A percentile compares a stretch with the other conserved stretches of the same genome.
Conservation (phyloP, 2,797 vertebrate genomes). For the Agapornis canus region DNA sequence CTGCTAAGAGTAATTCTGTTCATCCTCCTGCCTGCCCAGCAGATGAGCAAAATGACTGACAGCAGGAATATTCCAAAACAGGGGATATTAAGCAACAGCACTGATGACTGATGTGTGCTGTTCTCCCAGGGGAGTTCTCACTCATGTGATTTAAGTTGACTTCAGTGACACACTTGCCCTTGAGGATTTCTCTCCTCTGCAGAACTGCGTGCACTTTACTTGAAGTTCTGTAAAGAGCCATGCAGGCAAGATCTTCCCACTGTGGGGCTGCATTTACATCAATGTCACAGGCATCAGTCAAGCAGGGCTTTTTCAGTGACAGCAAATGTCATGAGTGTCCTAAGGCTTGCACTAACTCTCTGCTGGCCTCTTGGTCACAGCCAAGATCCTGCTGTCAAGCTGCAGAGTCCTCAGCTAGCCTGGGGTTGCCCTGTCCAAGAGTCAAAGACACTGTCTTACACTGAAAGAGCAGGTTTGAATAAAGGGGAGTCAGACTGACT, state of each 20-base stretch:
- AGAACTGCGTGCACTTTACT: neutral
- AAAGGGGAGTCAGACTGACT: neutral
- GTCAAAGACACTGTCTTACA: fast-evolving
- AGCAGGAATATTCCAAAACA: conserved; percentile 53
- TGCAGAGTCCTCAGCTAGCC: neutral
- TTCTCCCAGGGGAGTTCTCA: conserved; percentile 26
- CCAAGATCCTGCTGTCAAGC: neutral
- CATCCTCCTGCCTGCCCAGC: conserved; percentile 34
- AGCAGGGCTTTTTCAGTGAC: neutral
- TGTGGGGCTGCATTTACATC: fast-evolving
- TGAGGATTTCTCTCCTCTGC: conserved; percentile 49
- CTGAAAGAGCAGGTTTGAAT: neutral
- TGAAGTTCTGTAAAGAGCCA: neutral
- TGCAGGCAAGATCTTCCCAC: neutral
- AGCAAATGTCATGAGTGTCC: neutral
- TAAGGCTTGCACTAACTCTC: neutral
- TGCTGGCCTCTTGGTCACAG: neutral
- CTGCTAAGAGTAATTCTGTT: conserved; percentile 34
- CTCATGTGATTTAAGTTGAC: conserved; percentile 42
- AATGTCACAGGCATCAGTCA: neutral
- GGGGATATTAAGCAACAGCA: conserved; percentile 29
- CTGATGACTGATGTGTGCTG: conserved; percentile 51
- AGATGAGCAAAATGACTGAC: conserved; percentile 57
- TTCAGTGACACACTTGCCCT: conserved; percentile 47
- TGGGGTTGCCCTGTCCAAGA: neutral